Base-by-base conservation (phyloP, 2,888 invertebrate genomes). In the Drosophila algonquin region DNA sequence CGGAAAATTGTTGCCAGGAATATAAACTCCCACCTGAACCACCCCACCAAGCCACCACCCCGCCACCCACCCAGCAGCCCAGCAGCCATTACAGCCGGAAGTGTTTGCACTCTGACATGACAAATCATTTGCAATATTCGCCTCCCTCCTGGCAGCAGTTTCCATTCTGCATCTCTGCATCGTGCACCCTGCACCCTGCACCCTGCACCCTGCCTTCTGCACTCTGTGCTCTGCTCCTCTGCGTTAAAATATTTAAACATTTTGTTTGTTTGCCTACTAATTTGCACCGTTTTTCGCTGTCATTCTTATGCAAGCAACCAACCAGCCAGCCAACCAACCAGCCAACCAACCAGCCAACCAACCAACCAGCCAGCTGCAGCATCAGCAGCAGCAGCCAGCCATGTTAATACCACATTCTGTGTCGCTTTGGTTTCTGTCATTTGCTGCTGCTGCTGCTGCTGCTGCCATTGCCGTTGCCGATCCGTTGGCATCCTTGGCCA, bases 111-210 rank as follows among this genome's bases (percentile, higher is more conserved):
- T 73, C 63, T 68, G 75, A 79, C 82, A 75, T 87, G 81, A 85
- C 87, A 85, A 85, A 87, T 87, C 77, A 87, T 82, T 87, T 85
- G 76, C 70, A 71, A 74, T 77, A 71, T 79, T 82, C 54, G 24
- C 24, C 8, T 2, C 8, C 16, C 47, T 56, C 54, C 71, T 63
- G 64, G 54, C 58, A 60, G 30, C 50, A 47, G 58, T 65, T 80
- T 72, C 44, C 69, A 81, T 65, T 71, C 46, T 47, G n/a, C 45
- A 52, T 30, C 51, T 60, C 30, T 57, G 44, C 32, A 32, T 3
- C 32, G 32, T 32, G 40, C 35, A 51, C 32, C 48, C 10, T 10
- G 32, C 35, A 12, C 35, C 45, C 21, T 54, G 16, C 24, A 24
- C 24, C 0, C 24, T 24, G 24, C n/a, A n/a, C n/a, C n/a, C n/a